phyloP scores from a whole-genome alignment of 1,140 invertebrate genomes.

The Cydia amplana region DNA sequence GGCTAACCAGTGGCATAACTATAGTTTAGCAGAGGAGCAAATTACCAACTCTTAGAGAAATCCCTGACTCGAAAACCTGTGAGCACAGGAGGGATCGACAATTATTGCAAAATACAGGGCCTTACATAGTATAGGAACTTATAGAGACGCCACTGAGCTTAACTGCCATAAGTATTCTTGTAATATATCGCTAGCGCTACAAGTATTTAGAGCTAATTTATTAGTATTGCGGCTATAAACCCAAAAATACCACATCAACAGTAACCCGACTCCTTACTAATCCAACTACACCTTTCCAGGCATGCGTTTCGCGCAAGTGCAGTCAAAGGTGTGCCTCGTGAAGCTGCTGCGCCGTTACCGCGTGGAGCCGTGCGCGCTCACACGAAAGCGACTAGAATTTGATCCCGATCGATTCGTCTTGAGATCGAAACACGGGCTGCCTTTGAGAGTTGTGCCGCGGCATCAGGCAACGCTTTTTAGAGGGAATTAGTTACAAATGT shows the following conservation, averaged over 20 bases:
- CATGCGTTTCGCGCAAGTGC: constrained; percentile 20
- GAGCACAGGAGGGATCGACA: too few species aligned
- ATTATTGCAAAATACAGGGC: too few species aligned
- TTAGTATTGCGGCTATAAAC: not conserved
- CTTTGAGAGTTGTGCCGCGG: constrained; percentile 5
- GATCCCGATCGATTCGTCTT: not conserved
- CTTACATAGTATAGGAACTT: too few species aligned
- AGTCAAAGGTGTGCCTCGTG: constrained; percentile 22
- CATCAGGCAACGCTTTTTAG: not conserved
- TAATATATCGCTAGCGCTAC: too few species aligned
- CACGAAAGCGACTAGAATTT: not conserved
- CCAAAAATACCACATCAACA: too few species aligned
- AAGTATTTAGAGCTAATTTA: too few species aligned
- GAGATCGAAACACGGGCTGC: constrained; percentile 2
- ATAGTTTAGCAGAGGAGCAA: too few species aligned
- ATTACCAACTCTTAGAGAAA: too few species aligned
- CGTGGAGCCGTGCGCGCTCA: not conserved
- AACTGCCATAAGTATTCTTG: too few species aligned
- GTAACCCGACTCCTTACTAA: not conserved
- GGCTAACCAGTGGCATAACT: too few species aligned
- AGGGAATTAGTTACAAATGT: not conserved
- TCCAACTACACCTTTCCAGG: not conserved
- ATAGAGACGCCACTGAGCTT: too few species aligned
- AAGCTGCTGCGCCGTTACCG: constrained; percentile 31
- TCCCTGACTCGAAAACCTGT: too few species aligned